Base-by-base conservation (phyloP, 2,113 vertebrate genomes). In the Verasper variegatus region DNA sequence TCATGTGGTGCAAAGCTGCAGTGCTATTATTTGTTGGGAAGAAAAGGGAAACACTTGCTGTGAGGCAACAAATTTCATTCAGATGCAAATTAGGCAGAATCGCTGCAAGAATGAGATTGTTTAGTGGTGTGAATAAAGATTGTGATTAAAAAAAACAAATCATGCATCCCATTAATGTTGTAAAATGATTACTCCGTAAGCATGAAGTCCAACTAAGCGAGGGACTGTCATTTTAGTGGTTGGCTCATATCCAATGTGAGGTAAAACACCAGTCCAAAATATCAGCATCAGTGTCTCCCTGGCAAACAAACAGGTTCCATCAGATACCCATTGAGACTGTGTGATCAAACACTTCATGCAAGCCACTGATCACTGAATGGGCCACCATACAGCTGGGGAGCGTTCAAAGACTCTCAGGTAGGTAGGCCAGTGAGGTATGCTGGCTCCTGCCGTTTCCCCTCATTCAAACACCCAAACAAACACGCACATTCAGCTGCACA, bases 351-450 rank as follows among this genome's bases (percentile, higher is more conserved):
- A 86, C 78, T 81, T 62, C 37, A 74, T 51, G 63, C 2, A 10
- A 81, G 74, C 74, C 65, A 45, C 61, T 78, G 78, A 73, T 84
- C 81, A 63, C 26, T 90, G 82, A 91, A 91, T 91, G 87, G 77
- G 87, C 92, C 84, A 77, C 85, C 87, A 92, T 89, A 71, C 87
- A 89, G 88, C 80, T 89, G 86, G 82, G 76, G 59, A 78, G 66
- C 23, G n/a, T 87, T 90, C 87, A 92, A 91, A 92, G 84, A 60
- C 76, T 67, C 65, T 67, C 78, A 72, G 76, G 81, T 59, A 78
- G 83, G 84, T 66, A 61, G 71, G 37, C 35, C 37, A 66, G 68
- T 57, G 70, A 84, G 66, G 60, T 71, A 92, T 87, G 87, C 86
- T 76, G 87, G 88, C 65, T 80, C 76, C 49, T 61, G 68, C 69